Conservation (phyloP, 2,113 vertebrate genomes). For the Xerus inauris region DNA sequence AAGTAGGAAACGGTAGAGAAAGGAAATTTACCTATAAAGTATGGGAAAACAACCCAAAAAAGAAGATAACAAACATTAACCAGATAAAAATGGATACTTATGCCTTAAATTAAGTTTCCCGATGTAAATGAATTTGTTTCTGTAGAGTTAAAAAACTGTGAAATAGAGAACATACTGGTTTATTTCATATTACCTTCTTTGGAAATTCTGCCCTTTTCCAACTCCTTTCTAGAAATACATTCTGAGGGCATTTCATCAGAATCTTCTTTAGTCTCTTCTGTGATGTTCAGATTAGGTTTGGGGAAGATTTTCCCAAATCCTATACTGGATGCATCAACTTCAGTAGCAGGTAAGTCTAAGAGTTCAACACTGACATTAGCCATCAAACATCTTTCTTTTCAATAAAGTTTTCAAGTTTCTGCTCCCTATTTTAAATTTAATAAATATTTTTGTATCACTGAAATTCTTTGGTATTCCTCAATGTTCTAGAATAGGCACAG, state of each 20-base stretch:
- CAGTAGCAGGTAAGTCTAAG: conserved; percentile 75
- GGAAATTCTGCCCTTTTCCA: conserved; percentile 94
- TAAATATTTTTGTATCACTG: background rate
- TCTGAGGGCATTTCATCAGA: conserved; percentile 92
- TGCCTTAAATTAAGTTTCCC: background rate
- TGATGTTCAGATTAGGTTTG: conserved; percentile 83
- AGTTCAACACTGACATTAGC: conserved; percentile 53
- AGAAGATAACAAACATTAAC: background rate
- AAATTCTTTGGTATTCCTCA: background rate
- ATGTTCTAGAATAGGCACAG: background rate
- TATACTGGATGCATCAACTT: conserved; percentile 80
- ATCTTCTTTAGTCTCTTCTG: conserved; percentile 88
- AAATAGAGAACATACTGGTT: background rate
- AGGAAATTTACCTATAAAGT: background rate
- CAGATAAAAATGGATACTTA: background rate
- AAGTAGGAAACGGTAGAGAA: background rate
- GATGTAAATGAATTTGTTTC: background rate
- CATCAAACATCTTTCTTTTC: background rate
- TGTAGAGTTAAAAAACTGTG: background rate
- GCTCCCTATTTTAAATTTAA: background rate
- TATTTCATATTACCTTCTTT: conserved; percentile 90
- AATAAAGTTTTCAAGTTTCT: background rate
- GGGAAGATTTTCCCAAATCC: conserved; percentile 98
- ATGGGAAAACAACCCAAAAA: background rate
- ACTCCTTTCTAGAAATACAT: conserved; percentile 94